Conservation (phyloP, 2,888 invertebrate species). For the Timandra comae region DNA sequence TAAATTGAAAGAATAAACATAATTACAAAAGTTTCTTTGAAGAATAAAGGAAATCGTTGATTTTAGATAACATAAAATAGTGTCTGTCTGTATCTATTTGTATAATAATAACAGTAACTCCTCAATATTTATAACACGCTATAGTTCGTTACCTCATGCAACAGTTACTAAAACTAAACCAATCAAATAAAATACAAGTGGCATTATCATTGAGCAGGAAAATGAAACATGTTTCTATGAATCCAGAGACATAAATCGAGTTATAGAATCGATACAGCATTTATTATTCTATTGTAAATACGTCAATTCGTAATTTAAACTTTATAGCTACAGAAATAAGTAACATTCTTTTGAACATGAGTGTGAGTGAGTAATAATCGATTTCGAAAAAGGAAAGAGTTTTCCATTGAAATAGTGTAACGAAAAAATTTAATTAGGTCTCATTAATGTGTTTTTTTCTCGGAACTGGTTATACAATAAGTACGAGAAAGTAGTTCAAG, state of each 20-base stretch:
- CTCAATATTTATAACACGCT: background rate
- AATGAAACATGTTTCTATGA: conserved; percentile 48
- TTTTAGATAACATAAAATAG: no score
- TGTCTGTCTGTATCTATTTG: no score
- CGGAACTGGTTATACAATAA: conserved; percentile 35
- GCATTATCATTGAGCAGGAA: conserved; percentile 63
- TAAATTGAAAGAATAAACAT: no score
- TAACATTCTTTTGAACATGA: no score
- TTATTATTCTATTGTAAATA: conserved; percentile 23
- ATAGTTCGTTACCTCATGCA: background rate
- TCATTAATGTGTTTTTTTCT: conserved; percentile 37
- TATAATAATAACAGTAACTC: conserved; percentile 2
- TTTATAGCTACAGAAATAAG: no score
- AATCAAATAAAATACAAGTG: conserved; percentile 45
- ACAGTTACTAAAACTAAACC: conserved; percentile 11
- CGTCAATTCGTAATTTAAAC: no score
- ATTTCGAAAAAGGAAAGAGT: conserved; percentile 25
- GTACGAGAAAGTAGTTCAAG: conserved; percentile 38
- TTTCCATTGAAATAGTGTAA: conserved; percentile 25
- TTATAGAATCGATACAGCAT: conserved; percentile 31
- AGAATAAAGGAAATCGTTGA: no score
- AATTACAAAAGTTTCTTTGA: no score
- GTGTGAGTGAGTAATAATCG: no score
- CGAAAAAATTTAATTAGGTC: conserved; percentile 38
- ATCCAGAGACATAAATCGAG: conserved; percentile 33